Evolutionary conservation across 2,888 invertebrate genomes (phyloP).

Genomic region (Aphidius colemani): DNA sequence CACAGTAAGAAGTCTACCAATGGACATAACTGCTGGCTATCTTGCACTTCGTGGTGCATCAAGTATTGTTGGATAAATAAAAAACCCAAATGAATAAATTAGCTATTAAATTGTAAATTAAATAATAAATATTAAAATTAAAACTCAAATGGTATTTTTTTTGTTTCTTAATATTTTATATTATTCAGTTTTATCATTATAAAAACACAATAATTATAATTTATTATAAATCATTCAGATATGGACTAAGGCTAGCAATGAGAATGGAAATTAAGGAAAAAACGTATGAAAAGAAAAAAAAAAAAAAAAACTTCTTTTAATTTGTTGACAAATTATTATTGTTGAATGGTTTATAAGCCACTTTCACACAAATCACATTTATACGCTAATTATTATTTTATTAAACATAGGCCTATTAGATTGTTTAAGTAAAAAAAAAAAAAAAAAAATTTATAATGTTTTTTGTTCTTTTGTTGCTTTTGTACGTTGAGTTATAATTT

Average conservation of each 20-base stretch:
- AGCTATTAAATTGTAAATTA: conserved; percentile 6
- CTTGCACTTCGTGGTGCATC: conserved; percentile 82
- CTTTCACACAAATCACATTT: no score
- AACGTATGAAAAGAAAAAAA: no score
- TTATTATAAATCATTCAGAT: conserved; percentile 38
- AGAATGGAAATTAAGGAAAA: neutral
- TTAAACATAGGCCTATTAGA: no score
- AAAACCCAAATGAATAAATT: neutral
- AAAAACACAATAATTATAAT: conserved; percentile 54
- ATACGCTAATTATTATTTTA: no score
- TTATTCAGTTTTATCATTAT: conserved; percentile 49
- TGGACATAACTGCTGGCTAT: conserved; percentile 91
- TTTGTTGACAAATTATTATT: no score
- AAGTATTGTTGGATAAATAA: conserved; percentile 70
- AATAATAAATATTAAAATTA: conserved; percentile 23
- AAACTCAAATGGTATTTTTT: conserved; percentile 18
- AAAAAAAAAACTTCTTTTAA: no score
- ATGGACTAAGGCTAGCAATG: conserved; percentile 48
- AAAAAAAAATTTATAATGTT: no score
- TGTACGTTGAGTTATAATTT: no score
- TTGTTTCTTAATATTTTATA: conserved; percentile 27
- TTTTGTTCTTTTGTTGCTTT: no score
- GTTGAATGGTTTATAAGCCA: no score
- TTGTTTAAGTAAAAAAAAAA: no score
- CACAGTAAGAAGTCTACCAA: conserved; percentile 82